Evolutionary conservation across 2,888 invertebrate species (phyloP).

Genomic region (Chrysolina americana): DNA sequence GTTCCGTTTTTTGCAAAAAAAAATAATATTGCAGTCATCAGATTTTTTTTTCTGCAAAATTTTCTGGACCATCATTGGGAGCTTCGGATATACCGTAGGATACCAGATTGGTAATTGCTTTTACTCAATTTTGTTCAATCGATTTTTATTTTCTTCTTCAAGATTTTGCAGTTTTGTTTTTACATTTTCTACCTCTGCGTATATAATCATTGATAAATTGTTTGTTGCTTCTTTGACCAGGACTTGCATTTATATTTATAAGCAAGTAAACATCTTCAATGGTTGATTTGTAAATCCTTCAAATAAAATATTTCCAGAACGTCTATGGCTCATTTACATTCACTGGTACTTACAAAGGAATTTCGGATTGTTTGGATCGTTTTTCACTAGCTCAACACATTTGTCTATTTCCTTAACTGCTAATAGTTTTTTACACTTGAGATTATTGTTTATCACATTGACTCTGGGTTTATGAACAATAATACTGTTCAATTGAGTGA

Average conservation of each 20-base stretch:
- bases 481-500: too few relatives aligned
- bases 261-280: background rate
- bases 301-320: background rate
- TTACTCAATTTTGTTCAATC: constrained; percentile 7
- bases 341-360: background rate
- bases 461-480: too few relatives aligned
- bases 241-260: background rate
- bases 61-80: constrained; percentile 3
- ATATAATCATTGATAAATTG: constrained; percentile 15
- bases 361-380: background rate
- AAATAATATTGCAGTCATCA: background rate
- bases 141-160: constrained; percentile 21
- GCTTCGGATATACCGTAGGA: background rate
- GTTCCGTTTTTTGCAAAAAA: background rate
- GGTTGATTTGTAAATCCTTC: background rate
- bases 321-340: background rate
- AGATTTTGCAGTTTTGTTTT: constrained; percentile 8
- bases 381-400: too few relatives aligned
- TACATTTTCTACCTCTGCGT: background rate
- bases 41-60: background rate
- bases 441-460: too few relatives aligned
- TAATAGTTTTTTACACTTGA: too few relatives aligned
- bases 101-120: constrained; percentile 9
- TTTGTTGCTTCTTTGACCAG: constrained; percentile 6
- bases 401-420: too few relatives aligned